Conservation (phyloP, 2,797 vertebrate genomes). For the Lepilemur ruficaudatus region DNA sequence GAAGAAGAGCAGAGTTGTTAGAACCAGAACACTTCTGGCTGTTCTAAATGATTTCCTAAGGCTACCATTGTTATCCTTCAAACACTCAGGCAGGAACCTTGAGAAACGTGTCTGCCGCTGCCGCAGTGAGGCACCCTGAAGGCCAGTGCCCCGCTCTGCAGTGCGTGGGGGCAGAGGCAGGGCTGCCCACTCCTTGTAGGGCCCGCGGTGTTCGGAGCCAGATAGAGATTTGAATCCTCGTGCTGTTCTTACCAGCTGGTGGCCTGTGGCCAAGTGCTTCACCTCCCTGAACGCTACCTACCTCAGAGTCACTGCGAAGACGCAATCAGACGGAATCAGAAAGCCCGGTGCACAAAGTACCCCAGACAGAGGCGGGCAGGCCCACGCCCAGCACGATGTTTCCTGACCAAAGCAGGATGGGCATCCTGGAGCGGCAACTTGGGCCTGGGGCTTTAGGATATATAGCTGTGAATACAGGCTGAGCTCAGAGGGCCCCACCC, state of each 20-base stretch:
- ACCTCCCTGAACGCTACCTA: not conserved
- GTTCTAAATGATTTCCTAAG: not conserved
- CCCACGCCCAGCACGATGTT: rapidly evolving
- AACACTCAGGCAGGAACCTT: not conserved
- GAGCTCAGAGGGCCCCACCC: not conserved
- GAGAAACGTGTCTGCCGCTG: not conserved
- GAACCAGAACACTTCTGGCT: not conserved
- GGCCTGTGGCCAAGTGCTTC: not conserved
- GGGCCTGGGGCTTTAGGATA: not conserved
- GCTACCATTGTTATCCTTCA: not conserved
- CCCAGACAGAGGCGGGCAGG: not conserved
- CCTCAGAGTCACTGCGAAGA: not conserved
- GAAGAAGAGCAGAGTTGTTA: slow-evolving; percentile 1
- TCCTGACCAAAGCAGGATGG: not conserved
- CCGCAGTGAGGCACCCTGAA: not conserved
- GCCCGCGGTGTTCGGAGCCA: not conserved
- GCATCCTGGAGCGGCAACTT: not conserved
- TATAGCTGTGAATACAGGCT: not conserved
- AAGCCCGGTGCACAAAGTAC: not conserved
- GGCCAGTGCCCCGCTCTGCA: no score
- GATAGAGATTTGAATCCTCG: not conserved
- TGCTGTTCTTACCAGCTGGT: not conserved
- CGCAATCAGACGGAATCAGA: not conserved
- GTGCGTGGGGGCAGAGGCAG: rapidly evolving
- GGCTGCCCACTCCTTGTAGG: rapidly evolving